Base-by-base conservation (phyloP, 2,888 invertebrate species). In the Nephrotoma guestfalica region DNA sequence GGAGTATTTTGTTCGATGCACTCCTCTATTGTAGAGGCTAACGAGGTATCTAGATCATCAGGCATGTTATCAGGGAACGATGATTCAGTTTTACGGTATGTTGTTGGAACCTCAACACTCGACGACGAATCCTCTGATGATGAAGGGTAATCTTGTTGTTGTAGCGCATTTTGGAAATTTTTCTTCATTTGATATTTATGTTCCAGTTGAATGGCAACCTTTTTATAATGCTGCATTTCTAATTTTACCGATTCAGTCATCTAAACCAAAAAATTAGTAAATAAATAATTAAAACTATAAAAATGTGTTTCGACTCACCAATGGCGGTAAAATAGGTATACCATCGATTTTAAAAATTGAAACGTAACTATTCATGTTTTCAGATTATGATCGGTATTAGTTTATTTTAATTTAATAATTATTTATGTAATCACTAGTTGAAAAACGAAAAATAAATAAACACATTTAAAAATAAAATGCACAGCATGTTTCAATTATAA, bases 281-380 rank as follows among this genome's bases (percentile, higher is more conserved):
- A 9, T 85, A 83, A 86, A 15, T 40, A 41, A 41, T 85, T 83
- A 71, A 86, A 57, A 3, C 4, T 4, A 45, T 13, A 45, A 47
- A 83, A 57, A 15, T 4, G n/a, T 47, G 11, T 51, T 13, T n/a
- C 7, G 0, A 92, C 93, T 93, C 92, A 96, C 96, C 91, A 96
- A 91, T 85, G 96, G 96, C 86, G 96, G 96, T 88, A 96, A 93
- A 88, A 96, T 94, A 30, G 96, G 94, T 86, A 93, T 92, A 87
- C 96, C 96, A 91, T 94, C 94, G 88, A 96, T 93, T 92, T 94
- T 95, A 90, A 96, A 95, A 89, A 94, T 94, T 85, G 96, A 96
- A 87, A 93, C 91, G 89, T 94, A 95, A 87, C 92, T 92, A 86
- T 13, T 45, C 86, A 86, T 86, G 4, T 42, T 85, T 83, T 11